Conservation (phyloP, 1,140 invertebrate genomes). For the Drosophila willistoni region DNA sequence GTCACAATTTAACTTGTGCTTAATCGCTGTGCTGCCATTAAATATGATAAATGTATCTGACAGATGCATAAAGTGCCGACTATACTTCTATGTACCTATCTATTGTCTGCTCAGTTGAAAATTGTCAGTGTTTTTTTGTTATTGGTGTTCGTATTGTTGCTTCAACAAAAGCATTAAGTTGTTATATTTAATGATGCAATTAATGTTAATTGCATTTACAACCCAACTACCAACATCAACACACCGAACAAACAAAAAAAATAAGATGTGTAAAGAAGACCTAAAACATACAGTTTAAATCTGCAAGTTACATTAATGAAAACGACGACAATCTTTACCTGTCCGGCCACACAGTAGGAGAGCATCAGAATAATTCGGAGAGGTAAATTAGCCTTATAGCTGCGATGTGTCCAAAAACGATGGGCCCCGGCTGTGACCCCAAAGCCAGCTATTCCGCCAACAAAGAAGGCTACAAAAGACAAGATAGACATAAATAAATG, state of each 20-base stretch:
- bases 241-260: conserved; percentile 21
- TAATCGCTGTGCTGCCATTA: conserved; percentile 65
- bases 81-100: conserved; percentile 19
- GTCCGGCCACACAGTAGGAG: conserved; percentile 88
- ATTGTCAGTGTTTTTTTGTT: conserved; percentile 50
- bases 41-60: conserved; percentile 72
- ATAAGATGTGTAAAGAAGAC: background rate
- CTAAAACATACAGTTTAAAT: conserved; percentile 3
- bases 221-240: background rate
- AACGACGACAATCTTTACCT: conserved; percentile 78
- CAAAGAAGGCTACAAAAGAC: conserved; percentile 83
- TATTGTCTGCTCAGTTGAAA: conserved; percentile 19
- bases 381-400: conserved; percentile 91
- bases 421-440: conserved; percentile 93
- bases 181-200: conserved; percentile 77
- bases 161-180: conserved; percentile 64
- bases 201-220: conserved; percentile 73
- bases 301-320: conserved; percentile 29
- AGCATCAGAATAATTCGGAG: conserved; percentile 88
- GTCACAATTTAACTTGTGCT: conserved; percentile 30
- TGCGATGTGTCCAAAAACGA: conserved; percentile 92
- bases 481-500: conserved; percentile 13
- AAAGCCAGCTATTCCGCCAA: conserved; percentile 85
- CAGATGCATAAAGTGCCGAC: conserved; percentile 53
- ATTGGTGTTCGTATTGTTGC: background rate